phyloP scores from a whole-genome alignment of 1,140 invertebrate species.

The Drosophila nigrodunni region DNA sequence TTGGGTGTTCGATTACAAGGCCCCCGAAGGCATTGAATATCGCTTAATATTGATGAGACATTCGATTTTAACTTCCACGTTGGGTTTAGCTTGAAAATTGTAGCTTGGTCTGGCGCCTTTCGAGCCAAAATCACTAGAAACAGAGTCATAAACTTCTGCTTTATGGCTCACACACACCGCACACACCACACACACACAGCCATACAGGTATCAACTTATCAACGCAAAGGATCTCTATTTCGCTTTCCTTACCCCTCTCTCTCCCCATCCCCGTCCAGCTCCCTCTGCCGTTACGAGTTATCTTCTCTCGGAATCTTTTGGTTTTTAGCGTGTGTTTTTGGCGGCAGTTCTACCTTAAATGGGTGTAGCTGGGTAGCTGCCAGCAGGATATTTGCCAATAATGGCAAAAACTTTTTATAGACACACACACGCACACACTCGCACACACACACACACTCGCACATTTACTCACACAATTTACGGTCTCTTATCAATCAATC shows the following conservation, averaged over 20 bases:
- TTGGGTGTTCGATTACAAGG: conserved; percentile 67
- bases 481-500: conserved; percentile 80
- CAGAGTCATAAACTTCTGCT: conserved; percentile 79
- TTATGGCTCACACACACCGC: conserved; percentile 58
- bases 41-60: conserved; percentile 77
- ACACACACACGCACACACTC: conserved; percentile 57
- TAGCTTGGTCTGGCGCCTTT: conserved; percentile 46
- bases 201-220: conserved; percentile 55
- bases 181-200: conserved; percentile 26
- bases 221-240: conserved; percentile 67
- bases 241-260: background rate
- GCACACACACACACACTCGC: conserved; percentile 50
- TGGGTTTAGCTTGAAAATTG: background rate
- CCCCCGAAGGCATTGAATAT: conserved; percentile 61
- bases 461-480: conserved; percentile 43
- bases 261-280: conserved; percentile 48
- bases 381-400: conserved; percentile 83
- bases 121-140: conserved; percentile 75
- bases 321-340: conserved; percentile 40
- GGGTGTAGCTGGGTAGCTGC: conserved; percentile 52
- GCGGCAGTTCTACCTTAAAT: conserved; percentile 43
- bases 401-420: conserved; percentile 80
- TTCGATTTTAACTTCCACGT: conserved; percentile 5
- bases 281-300: conserved; percentile 70
- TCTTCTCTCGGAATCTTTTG: conserved; percentile 67